These are phyloP conservation scores for Phalacrocorax aristotelis DNA, from an alignment of 2,113 vertebrate genomes.

Conservation along the genomic window DNA sequence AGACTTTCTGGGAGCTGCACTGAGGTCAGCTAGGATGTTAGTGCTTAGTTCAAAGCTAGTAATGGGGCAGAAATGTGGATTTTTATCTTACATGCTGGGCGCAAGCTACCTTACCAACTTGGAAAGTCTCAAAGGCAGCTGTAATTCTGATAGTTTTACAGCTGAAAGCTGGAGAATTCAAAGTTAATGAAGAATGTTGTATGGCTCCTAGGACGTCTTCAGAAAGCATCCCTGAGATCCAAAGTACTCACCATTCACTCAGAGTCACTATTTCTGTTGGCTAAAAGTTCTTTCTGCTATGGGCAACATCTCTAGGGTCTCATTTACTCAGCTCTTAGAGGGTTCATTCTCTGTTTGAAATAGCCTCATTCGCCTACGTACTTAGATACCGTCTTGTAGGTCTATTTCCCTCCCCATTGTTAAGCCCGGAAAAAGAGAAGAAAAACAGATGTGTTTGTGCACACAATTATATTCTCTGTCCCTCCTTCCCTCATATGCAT, in stretches of 20 bases:
- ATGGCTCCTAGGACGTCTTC: background rate
- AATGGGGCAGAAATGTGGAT: background rate
- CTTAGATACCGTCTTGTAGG: background rate
- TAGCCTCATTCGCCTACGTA: background rate
- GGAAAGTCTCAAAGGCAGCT: background rate
- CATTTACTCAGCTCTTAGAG: fast-evolving
- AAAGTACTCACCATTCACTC: background rate
- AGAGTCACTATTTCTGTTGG: background rate
- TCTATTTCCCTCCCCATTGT: background rate
- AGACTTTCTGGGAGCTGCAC: background rate
- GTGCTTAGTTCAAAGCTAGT: background rate
- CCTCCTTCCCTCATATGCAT: background rate
- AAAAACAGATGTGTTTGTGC: background rate
- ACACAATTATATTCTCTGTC: background rate
- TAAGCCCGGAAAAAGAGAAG: background rate
- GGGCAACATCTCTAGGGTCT: background rate
- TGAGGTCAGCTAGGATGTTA: background rate
- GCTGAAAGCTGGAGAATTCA: background rate
- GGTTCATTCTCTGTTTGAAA: background rate
- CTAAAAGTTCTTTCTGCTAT: background rate
- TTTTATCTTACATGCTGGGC: background rate
- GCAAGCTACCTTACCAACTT: background rate
- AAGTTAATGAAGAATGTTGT: background rate
- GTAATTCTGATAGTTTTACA: background rate
- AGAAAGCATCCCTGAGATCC: background rate